phyloP scores from a whole-genome alignment of 2,797 vertebrate species.

The Epinephelus malabaricus region DNA sequence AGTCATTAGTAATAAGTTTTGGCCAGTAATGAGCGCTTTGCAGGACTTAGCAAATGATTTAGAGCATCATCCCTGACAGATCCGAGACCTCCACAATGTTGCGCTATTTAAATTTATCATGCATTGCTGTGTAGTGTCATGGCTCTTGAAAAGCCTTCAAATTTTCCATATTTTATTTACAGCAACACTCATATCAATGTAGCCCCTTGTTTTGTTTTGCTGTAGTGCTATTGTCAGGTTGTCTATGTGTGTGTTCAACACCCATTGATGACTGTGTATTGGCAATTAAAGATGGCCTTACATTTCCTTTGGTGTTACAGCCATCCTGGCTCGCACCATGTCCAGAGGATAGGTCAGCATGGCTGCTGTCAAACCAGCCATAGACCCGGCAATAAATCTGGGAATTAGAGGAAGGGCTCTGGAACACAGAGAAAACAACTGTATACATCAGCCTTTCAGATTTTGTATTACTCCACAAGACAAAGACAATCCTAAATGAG shows the following conservation, averaged over 20 bases:
- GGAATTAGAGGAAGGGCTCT: constrained; percentile 94
- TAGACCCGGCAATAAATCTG: constrained; percentile 92
- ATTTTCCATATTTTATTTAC: too few species aligned
- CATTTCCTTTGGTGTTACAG: constrained; percentile 98
- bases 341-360: constrained; percentile 97
- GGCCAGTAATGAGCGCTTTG: background rate
- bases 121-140: too few species aligned
- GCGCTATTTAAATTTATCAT: too few species aligned
- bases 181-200: background rate
- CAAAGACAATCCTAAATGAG: too few species aligned
- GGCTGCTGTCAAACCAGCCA: constrained; percentile 94
- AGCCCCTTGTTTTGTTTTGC: background rate
- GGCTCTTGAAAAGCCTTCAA: too few species aligned
- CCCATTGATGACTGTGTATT: background rate
- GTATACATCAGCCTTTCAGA: background rate
- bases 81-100: background rate
- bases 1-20: background rate
- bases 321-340: constrained; percentile 98
- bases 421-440: constrained; percentile 30
- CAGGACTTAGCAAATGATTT: background rate
- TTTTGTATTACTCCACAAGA: background rate
- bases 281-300: constrained; percentile 78
- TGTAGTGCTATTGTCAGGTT: background rate
- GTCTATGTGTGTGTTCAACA: background rate
- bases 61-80: background rate